phyloP scores from a whole-genome alignment of 2,888 invertebrate species.

The Boloria euphrosyne region DNA sequence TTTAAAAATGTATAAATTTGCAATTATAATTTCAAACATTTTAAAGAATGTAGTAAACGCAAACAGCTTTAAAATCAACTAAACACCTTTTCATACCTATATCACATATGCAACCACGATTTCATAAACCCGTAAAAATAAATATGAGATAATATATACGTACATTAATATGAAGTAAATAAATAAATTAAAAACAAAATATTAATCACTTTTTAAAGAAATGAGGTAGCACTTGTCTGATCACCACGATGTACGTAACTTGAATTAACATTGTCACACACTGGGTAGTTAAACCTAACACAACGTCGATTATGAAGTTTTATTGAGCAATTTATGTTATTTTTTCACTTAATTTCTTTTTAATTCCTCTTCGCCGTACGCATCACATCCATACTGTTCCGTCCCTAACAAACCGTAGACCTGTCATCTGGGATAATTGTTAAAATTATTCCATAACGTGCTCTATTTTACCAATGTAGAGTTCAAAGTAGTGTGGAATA shows the following conservation, averaged over 20 bases:
- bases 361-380: slow-evolving; percentile 52
- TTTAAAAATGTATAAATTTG: background rate
- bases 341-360: slow-evolving; percentile 22
- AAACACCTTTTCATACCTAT: background rate
- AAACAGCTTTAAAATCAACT: slow-evolving; percentile 10
- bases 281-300: slow-evolving; percentile 17
- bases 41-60: background rate
- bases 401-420: slow-evolving; percentile 54
- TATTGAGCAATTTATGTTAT: slow-evolving; percentile 21
- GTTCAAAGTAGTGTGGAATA: slow-evolving; percentile 42
- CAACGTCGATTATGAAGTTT: slow-evolving; percentile 12
- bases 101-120: background rate
- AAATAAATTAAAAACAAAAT: slow-evolving; percentile 16
- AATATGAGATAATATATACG: slow-evolving; percentile 2
- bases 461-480: slow-evolving; percentile 36
- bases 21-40: background rate
- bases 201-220: slow-evolving; percentile 31
- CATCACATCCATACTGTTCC: slow-evolving; percentile 67
- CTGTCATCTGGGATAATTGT: slow-evolving; percentile 64
- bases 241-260: slow-evolving; percentile 22
- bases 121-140: background rate
- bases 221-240: slow-evolving; percentile 26
- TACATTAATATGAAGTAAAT: slow-evolving; percentile 4
- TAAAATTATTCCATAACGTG: slow-evolving; percentile 23
- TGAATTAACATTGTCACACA: slow-evolving; percentile 30